Evolutionary conservation across 2,113 vertebrate genomes (phyloP).

Genomic region (Brachirus orientalis): DNA sequence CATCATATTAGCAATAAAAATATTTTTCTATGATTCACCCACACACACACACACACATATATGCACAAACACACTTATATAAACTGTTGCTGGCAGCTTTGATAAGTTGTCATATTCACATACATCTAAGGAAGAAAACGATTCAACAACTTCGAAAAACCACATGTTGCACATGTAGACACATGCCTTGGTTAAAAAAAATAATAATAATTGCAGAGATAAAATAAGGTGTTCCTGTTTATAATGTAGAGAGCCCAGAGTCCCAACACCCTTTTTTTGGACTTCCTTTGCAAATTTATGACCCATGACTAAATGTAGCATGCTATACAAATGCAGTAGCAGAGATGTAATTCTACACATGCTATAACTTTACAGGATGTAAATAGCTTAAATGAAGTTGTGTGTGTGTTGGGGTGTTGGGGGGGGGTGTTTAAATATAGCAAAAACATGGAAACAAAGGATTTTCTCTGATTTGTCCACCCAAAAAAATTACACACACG

Average conservation of each 20-base stretch:
- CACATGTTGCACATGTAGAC: constrained; percentile 41
- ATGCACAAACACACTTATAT: constrained; percentile 8
- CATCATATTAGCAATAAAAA: constrained; percentile 64
- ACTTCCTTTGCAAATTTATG: constrained; percentile 7
- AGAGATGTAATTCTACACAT: constrained; percentile 11
- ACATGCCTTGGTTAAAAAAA: constrained; percentile 49
- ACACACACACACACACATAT: constrained; percentile 14
- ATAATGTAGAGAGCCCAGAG: background rate
- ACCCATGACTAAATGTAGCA: constrained; percentile 10
- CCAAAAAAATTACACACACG: constrained; percentile 20
- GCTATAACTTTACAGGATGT: constrained; percentile 23
- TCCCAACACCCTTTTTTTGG: constrained; percentile 29
- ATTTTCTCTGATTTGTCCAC: constrained; percentile 24
- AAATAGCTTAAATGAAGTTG: constrained; percentile 35
- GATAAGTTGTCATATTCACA: constrained; percentile 61
- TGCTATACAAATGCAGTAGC: constrained; percentile 12
- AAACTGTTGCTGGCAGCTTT: constrained; percentile 27
- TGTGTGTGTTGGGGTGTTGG: too few species aligned
- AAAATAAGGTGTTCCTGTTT: constrained; percentile 27
- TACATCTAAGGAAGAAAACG: constrained; percentile 19
- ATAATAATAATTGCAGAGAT: constrained; percentile 69
- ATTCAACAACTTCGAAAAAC: constrained; percentile 30
- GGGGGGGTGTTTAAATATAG: constrained; percentile 43
- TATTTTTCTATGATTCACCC: constrained; percentile 45
- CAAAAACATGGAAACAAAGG: constrained; percentile 15